Base-by-base conservation (phyloP, 92 coral and sea anemone species). In the Actinernus sp. region DNA sequence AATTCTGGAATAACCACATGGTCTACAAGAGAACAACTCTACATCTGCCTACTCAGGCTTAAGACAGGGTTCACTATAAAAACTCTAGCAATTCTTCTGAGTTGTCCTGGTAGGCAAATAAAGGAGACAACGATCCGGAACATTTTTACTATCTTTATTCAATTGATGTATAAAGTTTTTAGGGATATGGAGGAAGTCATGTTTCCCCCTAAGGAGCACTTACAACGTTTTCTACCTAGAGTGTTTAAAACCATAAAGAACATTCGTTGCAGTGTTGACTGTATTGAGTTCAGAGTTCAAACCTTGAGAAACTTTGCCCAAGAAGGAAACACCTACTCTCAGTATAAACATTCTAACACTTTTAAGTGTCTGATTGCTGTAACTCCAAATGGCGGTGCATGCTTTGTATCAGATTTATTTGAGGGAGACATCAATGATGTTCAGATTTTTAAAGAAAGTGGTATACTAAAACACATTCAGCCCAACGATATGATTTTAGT, bases 111-210 rank as follows among this genome's bases (percentile, higher is more conserved):
- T 26, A 76, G 49, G 66, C 46, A 43, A 66, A 65, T 73, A 3
- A 33, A 32, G 8, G 77, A 74, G 58, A 64, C 88, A 14, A 16
- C 51, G 18, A 39, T 83, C 23, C 67, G 89, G 29, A 32, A 67
- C 21, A 61, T 83, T 26, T 74, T 74, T 47, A 65, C 78, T 1
- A 74, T 78, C 1, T 75, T 30, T 45, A 83, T 75, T 33, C 72
- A 74, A 61, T 14, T 74, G 23, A 46, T 82, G 77, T 71, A 43
- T 58, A 71, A 71, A 58, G 30, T 71, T 5, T 71, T 71, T 16
- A 43, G 67, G 49, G 56, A 74, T 32, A 72, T 63, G 74, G 31
- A 44, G 40, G 16, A 52, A 11, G 73, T 63, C 4, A 73, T 81
- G 74, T 79, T n/a, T n/a, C n/a, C n/a, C n/a, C n/a, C n/a, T n/a